These are phyloP conservation scores for Clupea harengus DNA, from an alignment of 2,113 vertebrate genomes.

Conservation along the genomic window DNA sequence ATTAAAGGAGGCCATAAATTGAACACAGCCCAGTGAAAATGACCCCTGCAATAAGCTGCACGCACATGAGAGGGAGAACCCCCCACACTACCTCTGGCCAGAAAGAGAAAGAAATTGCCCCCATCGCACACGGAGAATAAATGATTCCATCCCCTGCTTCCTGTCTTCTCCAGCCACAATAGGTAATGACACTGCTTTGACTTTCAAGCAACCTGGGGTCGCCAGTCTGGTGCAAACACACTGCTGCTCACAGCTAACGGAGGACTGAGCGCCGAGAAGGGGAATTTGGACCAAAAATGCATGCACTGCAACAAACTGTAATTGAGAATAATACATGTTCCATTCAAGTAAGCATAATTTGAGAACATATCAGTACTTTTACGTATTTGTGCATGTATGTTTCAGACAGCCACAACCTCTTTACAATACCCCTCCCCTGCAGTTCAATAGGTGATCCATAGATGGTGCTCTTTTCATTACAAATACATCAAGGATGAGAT, in stretches of 20 bases:
- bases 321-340: neutral
- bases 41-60: conserved; percentile 65
- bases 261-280: too few relatives aligned
- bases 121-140: conserved; percentile 73
- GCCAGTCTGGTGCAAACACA: neutral
- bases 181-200: neutral
- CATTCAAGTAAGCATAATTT: neutral
- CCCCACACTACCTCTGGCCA: neutral
- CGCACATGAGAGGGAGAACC: conserved; percentile 7
- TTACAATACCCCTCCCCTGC: conserved; percentile 64
- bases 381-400: neutral
- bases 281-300: too few relatives aligned
- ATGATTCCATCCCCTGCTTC: conserved; percentile 47
- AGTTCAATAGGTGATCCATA: conserved; percentile 79
- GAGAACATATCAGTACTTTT: neutral
- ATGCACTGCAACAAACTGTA: neutral
- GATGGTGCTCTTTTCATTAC: conserved; percentile 81
- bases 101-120: conserved; percentile 44
- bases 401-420: neutral
- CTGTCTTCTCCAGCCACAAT: neutral
- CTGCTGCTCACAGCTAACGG: neutral
- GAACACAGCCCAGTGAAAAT: conserved; percentile 62
- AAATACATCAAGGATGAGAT: conserved; percentile 63
- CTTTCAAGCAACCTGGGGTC: neutral
- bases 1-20: conserved; percentile 78